Evolutionary conservation across 2,888 invertebrate genomes (phyloP).

Genomic region (Byasa hedistus): DNA sequence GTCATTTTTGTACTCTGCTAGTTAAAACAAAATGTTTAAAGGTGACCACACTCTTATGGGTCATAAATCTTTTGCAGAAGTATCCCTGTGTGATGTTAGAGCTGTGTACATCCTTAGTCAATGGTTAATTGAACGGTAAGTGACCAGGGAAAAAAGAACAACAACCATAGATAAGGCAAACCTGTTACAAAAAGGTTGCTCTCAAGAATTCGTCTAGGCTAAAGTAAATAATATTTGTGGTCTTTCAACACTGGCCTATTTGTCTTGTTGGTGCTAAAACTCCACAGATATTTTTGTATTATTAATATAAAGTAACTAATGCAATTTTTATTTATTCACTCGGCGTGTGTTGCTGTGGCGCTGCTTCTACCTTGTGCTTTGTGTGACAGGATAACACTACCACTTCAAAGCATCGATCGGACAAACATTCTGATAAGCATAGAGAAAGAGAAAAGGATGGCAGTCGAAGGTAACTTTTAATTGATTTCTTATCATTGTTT

Average conservation of each 20-base stretch:
- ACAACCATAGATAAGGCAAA: slow-evolving; percentile 61
- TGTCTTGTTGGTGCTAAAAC: slow-evolving; percentile 54
- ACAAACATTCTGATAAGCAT: slow-evolving; percentile 79
- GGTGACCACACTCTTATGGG: slow-evolving; percentile 82
- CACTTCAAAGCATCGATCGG: slow-evolving; percentile 78
- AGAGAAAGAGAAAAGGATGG: slow-evolving; percentile 69
- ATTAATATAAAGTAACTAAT: slow-evolving; percentile 71
- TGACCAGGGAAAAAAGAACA: slow-evolving; percentile 72
- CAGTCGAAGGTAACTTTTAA: slow-evolving; percentile 60
- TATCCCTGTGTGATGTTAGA: slow-evolving; percentile 84
- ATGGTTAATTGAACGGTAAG: slow-evolving; percentile 83
- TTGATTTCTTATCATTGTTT: too few species aligned
- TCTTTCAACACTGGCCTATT: slow-evolving; percentile 53
- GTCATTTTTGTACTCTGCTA: slow-evolving; percentile 41
- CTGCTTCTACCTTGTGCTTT: slow-evolving; percentile 82
- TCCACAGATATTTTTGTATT: slow-evolving; percentile 56
- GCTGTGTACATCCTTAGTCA: slow-evolving; percentile 83
- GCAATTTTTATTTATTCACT: slow-evolving; percentile 78
- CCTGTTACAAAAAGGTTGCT: slow-evolving; percentile 34
- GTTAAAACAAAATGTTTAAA: slow-evolving; percentile 52
- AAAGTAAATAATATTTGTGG: slow-evolving; percentile 60
- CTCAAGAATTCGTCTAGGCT: slow-evolving; percentile 56
- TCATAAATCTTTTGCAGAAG: slow-evolving; percentile 90
- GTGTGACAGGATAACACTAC: slow-evolving; percentile 80
- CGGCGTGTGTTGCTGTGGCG: slow-evolving; percentile 81